Evolutionary conservation across 2,888 invertebrate species (phyloP).

Genomic region (Folsomia candida): DNA sequence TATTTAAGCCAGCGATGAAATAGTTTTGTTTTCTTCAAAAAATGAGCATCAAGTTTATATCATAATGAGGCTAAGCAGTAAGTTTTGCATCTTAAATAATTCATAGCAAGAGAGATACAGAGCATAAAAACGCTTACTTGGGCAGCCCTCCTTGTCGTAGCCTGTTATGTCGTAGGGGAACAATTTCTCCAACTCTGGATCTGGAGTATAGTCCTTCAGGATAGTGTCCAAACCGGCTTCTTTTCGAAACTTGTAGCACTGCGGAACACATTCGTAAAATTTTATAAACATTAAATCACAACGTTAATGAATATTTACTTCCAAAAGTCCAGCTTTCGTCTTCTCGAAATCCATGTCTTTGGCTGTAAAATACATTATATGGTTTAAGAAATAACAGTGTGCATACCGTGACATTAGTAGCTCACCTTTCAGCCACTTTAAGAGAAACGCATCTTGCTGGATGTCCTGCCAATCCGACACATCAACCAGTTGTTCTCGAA

Average conservation of each 20-base stretch:
- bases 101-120: no score
- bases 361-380: conserved; percentile 26
- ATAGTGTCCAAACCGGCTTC: conserved; percentile 44
- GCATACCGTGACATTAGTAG: no score
- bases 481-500: conserved; percentile 45
- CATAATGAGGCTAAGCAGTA: no score
- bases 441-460: conserved; percentile 40
- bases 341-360: conserved; percentile 47
- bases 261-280: not conserved
- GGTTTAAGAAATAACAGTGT: no score
- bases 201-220: conserved; percentile 37
- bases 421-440: conserved; percentile 46
- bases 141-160: conserved; percentile 44
- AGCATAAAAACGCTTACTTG: conserved; percentile 26
- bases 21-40: no score
- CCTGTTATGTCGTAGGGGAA: conserved; percentile 32
- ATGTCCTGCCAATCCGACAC: conserved; percentile 44
- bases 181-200: conserved; percentile 42
- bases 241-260: conserved; percentile 45
- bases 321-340: conserved; percentile 40
- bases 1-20: no score
- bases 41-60: no score
- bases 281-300: not conserved
- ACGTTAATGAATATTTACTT: conserved; percentile 27
- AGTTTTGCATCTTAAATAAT: no score